phyloP scores from a whole-genome alignment of 2,113 vertebrate genomes.

The Uria lomvia region DNA sequence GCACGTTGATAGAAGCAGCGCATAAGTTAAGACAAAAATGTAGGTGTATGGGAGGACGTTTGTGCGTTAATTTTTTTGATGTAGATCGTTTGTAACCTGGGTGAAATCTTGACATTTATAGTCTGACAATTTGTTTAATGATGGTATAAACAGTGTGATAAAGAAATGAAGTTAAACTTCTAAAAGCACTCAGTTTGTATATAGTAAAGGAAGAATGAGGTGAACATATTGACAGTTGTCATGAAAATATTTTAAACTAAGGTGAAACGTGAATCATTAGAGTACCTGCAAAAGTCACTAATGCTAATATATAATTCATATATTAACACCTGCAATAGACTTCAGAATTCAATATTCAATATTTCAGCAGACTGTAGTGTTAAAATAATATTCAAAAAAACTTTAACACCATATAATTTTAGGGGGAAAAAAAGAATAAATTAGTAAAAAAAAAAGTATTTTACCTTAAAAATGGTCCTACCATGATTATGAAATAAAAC shows the following conservation, averaged over 20 bases:
- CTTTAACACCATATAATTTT: neutral
- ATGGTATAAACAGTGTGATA: fast-evolving
- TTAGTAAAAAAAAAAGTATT: neutral
- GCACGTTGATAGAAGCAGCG: neutral
- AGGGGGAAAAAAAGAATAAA: neutral
- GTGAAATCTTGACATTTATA: neutral
- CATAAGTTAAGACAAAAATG: neutral
- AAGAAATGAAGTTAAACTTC: neutral
- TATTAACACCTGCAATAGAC: neutral
- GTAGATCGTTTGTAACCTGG: neutral
- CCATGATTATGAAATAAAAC: neutral
- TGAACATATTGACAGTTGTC: neutral
- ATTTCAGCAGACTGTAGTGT: neutral
- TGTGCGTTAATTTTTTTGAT: neutral
- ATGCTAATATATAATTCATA: neutral
- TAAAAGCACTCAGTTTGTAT: neutral
- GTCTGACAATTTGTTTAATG: neutral
- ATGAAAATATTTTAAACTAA: neutral
- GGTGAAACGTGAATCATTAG: neutral
- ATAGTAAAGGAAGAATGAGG: neutral
- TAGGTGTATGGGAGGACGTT: neutral
- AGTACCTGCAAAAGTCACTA: neutral
- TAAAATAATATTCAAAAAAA: neutral
- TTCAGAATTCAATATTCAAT: neutral
- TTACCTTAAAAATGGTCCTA: neutral